Evolutionary conservation across 2,888 invertebrate species (phyloP), one percentile per base, ranked within the genome.

Genomic region (Drosophila antonietae): DNA sequence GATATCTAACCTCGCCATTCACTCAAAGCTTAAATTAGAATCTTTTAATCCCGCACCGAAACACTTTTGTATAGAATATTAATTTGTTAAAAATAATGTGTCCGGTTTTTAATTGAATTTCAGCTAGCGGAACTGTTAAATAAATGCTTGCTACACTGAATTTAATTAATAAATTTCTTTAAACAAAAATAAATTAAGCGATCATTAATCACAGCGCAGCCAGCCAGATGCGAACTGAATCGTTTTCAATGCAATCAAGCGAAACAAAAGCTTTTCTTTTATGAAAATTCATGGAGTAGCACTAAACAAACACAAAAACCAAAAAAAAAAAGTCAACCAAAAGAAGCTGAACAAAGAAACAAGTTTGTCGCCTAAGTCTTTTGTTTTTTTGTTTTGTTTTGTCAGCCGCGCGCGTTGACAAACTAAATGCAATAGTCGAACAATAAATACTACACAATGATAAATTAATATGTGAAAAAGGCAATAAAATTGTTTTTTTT

Each of bases 291-390:
- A 58, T 37, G 35, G 14, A 28, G 43, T 28, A 49, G 37, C 31
- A 35, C 23, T 18, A 14, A 41, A 23, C 33, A 37, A 35, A 35
- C 37, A 14, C 28, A n/a, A 0, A 4, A 2, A 20, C 1, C 23
- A 44, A 12, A 10, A 10, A 15, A 23, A 7, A 8, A 6, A 9
- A 59, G 2, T 37, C 3, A 31, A 58, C 55, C 10, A 44, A 57
- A 33, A 18, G 8, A n/a, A n/a, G 44, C 12, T 3, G 3, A 59
- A 70, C 71, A 72, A 72, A 47, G 75, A 73, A 81, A 75, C 80
- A 69, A 75, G 90, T 86, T 90, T 82, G 89, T 84, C 73, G 87
- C 77, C 78, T 80, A 78, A 86, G 83, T 89, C 90, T 88, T 90
- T 90, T 77, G 88, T 89, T 73, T 46, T 20, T 18, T 65, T 89